Conservation (phyloP, 1,140 invertebrate species). For the Nasonia longicornis region DNA sequence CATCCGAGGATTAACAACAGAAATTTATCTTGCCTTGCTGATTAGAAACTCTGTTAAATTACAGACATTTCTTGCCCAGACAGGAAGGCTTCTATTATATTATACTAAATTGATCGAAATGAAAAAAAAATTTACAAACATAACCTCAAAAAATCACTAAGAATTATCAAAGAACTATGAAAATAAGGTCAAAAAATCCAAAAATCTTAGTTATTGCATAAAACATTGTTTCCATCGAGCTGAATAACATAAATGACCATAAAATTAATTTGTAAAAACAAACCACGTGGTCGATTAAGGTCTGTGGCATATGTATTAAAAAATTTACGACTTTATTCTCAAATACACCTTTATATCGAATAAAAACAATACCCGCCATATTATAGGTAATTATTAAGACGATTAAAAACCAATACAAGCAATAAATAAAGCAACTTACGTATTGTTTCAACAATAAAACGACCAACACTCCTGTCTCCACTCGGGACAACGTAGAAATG, state of each 20-base stretch:
- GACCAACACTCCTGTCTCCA: conserved; percentile 41
- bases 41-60: conserved; percentile 34
- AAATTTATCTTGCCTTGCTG: conserved; percentile 38
- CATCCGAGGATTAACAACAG: conserved; percentile 21
- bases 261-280: not conserved
- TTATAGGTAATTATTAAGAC: too few species aligned
- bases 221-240: not conserved
- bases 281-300: not conserved
- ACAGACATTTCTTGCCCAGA: conserved; percentile 38
- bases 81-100: conserved; percentile 17
- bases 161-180: not conserved
- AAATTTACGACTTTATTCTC: not conserved
- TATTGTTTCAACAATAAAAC: conserved; percentile 30
- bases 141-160: not conserved
- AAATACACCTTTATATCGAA: not conserved
- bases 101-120: not conserved
- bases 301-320: not conserved
- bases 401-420: not conserved
- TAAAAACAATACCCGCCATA: not conserved
- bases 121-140: not conserved
- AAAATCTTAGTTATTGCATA: not conserved
- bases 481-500: conserved; percentile 47
- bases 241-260: too few species aligned
- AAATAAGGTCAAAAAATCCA: not conserved
- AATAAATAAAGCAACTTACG: conserved; percentile 42